Conservation (phyloP, 35 echinoderm and acorn worm species). For the Heliocidaris tuberculata region DNA sequence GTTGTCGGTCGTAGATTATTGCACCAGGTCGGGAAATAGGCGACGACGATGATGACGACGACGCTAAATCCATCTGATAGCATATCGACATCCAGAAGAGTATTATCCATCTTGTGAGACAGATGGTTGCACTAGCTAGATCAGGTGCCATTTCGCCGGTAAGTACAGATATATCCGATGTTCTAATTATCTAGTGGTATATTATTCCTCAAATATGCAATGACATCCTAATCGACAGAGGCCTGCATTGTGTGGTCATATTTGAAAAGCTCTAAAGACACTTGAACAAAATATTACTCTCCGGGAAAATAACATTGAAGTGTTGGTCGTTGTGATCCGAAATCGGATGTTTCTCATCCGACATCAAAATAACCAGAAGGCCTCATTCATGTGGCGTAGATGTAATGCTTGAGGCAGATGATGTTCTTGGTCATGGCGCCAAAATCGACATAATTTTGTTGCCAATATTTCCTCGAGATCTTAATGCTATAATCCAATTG, state of each 20-base stretch:
- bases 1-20: constrained; percentile 4
- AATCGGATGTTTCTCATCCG: neutral
- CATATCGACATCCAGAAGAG: constrained; percentile 1
- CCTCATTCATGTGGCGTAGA: neutral
- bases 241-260: neutral
- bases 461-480: constrained; percentile 16
- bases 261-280: neutral
- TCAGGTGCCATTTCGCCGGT: neutral
- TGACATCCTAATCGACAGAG: neutral
- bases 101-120: neutral
- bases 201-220: neutral
- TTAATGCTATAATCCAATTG: neutral
- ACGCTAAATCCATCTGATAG: neutral
- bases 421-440: neutral
- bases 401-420: neutral
- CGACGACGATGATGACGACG: neutral
- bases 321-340: neutral
- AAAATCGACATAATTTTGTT: neutral
- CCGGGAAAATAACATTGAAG: neutral
- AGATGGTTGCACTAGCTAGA: neutral
- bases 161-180: neutral
- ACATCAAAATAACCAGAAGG: neutral
- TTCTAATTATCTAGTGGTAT: neutral
- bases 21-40: neutral
- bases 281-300: neutral